These are phyloP conservation scores for Timandra comae DNA, from an alignment of 2,888 invertebrate species.

Conservation along the genomic window DNA sequence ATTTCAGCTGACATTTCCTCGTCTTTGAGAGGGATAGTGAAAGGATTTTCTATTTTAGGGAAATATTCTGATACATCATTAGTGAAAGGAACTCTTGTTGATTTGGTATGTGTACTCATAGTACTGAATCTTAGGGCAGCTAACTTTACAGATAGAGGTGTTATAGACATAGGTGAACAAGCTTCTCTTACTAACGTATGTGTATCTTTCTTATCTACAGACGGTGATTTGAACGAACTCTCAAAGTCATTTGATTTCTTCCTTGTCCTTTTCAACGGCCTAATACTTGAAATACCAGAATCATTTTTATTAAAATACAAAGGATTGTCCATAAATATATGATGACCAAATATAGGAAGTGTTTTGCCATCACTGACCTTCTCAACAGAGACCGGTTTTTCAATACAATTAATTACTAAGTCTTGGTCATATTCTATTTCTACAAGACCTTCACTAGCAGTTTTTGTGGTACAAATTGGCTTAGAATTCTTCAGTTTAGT, in stretches of 20 bases:
- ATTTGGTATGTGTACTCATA: conserved; percentile 59
- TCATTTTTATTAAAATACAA: conserved; percentile 68
- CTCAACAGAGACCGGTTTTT: conserved; percentile 46
- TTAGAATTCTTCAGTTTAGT: conserved; percentile 35
- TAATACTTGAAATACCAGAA: conserved; percentile 44
- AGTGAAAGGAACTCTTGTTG: conserved; percentile 41
- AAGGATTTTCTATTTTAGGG: conserved; percentile 67
- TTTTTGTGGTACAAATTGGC: conserved; percentile 57
- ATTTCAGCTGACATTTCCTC: conserved; percentile 67
- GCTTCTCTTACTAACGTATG: conserved; percentile 62
- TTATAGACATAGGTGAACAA: conserved; percentile 70
- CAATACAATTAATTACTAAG: conserved; percentile 59
- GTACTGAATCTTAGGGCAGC: conserved; percentile 77
- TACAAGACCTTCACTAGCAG: conserved; percentile 67
- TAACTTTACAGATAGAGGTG: conserved; percentile 78
- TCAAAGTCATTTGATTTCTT: conserved; percentile 68
- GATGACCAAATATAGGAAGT: conserved; percentile 68
- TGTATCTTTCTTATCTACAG: conserved; percentile 60
- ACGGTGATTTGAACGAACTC: conserved; percentile 65
- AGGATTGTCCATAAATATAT: conserved; percentile 67
- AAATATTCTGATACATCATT: conserved; percentile 71
- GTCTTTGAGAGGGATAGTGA: conserved; percentile 54
- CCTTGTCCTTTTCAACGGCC: conserved; percentile 60
- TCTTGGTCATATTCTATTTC: conserved; percentile 76
- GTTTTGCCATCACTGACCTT: conserved; percentile 55